Percentiles rank a stretch among this genome's conserved stretches.
phyloP scores from a whole-genome alignment of 2,797 vertebrate species.

The Percopsis omiscomaycus region DNA sequence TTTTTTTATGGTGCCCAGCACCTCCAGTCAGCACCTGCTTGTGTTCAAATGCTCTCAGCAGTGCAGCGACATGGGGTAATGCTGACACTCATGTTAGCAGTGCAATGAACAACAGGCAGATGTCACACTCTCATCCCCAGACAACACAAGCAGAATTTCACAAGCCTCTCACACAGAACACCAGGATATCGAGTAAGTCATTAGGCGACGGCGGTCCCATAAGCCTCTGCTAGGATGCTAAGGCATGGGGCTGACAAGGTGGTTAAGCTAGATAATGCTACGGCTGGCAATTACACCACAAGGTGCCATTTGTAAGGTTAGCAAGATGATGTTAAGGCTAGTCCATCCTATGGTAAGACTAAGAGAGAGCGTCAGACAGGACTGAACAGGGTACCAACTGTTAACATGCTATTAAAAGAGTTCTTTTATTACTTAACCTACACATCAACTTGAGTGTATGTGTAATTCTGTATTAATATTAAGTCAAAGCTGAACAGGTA shows the following conservation, averaged over 20 bases:
- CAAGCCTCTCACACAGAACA: conserved; percentile 13
- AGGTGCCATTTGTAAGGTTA: background rate
- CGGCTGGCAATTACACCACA: conserved; percentile 36
- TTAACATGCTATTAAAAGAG: conserved; percentile 4
- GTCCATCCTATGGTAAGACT: conserved; percentile 4
- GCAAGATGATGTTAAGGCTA: conserved; percentile 2
- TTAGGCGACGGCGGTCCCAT: conserved; percentile 30
- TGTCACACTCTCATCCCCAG: background rate
- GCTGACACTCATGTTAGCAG: conserved; percentile 44
- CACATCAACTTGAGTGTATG: no score
- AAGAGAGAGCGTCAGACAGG: background rate
- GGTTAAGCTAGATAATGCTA: conserved; percentile 18
- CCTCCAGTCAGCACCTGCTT: conserved; percentile 37
- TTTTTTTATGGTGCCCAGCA: conserved; percentile 22
- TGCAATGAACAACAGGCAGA: conserved; percentile 19
- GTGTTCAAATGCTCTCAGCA: conserved; percentile 43
- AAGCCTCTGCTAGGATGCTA: conserved; percentile 11
- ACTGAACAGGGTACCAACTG: background rate
- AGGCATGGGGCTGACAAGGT: conserved; percentile 37
- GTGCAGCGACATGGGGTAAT: conserved; percentile 42
- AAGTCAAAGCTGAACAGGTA: conserved; percentile 5
- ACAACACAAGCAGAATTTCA: conserved; percentile 30
- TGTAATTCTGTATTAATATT: conserved; percentile 6
- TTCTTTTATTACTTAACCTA: no score
- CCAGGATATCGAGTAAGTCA: conserved; percentile 30